phyloP scores from a whole-genome alignment of 2,113 vertebrate species.

The Forbesichthys agassizii region DNA sequence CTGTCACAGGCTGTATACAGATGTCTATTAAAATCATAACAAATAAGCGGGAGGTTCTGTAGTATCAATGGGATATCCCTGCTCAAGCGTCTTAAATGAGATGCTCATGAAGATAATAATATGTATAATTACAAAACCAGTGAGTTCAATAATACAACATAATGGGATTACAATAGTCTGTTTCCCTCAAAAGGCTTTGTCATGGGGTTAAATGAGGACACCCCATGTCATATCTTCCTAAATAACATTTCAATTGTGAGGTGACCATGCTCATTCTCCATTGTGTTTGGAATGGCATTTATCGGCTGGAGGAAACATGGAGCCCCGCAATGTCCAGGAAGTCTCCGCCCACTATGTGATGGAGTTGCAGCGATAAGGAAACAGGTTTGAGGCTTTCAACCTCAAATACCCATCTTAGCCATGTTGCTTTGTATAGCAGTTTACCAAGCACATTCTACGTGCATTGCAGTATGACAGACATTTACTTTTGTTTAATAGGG shows the following conservation, averaged over 20 bases:
- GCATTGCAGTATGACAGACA: background rate
- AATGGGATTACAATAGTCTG: too few relatives aligned
- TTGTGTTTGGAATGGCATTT: constrained; percentile 35
- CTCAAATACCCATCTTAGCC: constrained; percentile 8
- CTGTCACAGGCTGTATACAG: background rate
- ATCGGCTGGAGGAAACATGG: constrained; percentile 52
- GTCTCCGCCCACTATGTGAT: constrained; percentile 52
- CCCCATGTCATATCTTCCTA: too few relatives aligned
- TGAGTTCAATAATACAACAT: too few relatives aligned
- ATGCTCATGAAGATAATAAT: too few relatives aligned
- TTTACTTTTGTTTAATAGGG: too few relatives aligned
- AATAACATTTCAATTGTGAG: background rate
- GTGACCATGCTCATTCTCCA: constrained; percentile 13
- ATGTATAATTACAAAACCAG: too few relatives aligned
- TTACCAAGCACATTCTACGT: background rate
- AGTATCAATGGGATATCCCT: background rate
- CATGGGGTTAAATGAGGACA: too few relatives aligned
- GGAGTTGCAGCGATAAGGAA: constrained; percentile 54
- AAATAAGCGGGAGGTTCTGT: background rate
- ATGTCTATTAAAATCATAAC: background rate
- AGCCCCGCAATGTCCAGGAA: constrained; percentile 56
- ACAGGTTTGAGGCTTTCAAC: constrained; percentile 16
- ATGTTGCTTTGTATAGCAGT: background rate
- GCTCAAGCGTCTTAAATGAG: background rate
- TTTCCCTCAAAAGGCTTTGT: too few relatives aligned